Base-by-base conservation (phyloP, 2,113 vertebrate genomes). In the Brienomyrus brachyistius region DNA sequence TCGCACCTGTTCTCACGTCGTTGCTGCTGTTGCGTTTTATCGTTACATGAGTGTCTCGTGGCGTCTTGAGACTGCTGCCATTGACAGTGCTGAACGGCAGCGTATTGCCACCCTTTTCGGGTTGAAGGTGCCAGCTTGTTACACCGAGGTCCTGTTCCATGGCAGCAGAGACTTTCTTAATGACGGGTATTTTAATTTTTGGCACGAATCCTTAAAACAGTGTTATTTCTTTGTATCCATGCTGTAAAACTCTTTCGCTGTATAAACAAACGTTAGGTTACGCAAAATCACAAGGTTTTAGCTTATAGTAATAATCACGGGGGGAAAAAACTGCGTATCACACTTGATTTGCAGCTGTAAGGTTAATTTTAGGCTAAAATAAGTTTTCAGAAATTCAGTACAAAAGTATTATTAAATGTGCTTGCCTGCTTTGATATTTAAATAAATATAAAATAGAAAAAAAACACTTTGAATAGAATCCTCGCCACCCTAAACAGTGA, bases 21-120 rank as follows among this genome's bases (percentile, higher is more conserved):
- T 70, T 85, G 88, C 90, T 89, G 90, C 47, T 85, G 31, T 89
- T 74, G 15, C 83, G 59, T 84, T 91, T 83, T 80, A 70, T 77
- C 40, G 62, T 70, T 89, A 87, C 87, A 43, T 27, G 89, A 48
- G 89, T 89, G 87, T 92, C 90, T 90, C 83, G 23, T n/a, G 59
- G 48, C 47, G 91, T 93, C 91, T 92, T 94, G 93, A 89, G 48
- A 56, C 70, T 82, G 70, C 88, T 77, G n/a, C 27, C 88, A 10
- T 11, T 47, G 45, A 17, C 21, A 80, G 21, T 47, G 35, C 50
- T 54, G 88, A 54, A 82, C 11, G 4, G 51, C 15, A 70, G 19
- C 2, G 80, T n/a, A 4, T 19, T 11, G 50, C 40, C n/a, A 66
- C n/a, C 2, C 15, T 80, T 43, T 80, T 6, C 6, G 74, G 45